A percentile compares a stretch with the other conserved stretches of the same genome.
These are phyloP conservation scores for Asarcornis scutulata DNA, from an alignment of 2,113 vertebrate species.

Conservation along the genomic window DNA sequence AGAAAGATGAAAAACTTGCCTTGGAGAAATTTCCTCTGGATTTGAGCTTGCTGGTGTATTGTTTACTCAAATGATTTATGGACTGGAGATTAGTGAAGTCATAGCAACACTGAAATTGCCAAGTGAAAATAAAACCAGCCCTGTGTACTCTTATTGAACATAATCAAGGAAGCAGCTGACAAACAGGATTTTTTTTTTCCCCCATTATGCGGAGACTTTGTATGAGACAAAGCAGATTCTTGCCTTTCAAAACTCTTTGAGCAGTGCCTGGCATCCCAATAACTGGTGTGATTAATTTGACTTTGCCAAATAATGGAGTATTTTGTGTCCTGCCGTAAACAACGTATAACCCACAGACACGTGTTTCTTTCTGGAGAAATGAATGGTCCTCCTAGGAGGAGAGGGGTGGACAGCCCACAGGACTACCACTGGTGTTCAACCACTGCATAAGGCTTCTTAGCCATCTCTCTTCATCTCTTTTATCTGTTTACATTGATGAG, in stretches of 20 bases:
- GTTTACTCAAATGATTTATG: slow-evolving; percentile 73
- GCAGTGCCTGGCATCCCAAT: background rate
- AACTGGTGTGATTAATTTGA: background rate
- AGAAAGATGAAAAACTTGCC: slow-evolving; percentile 52
- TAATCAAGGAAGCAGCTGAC: slow-evolving; percentile 52
- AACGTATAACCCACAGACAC: background rate
- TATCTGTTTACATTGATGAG: too few species aligned
- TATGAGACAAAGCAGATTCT: slow-evolving; percentile 1
- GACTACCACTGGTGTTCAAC: too few species aligned
- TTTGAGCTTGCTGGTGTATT: slow-evolving; percentile 61
- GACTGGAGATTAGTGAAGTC: slow-evolving; percentile 68
- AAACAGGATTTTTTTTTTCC: background rate
- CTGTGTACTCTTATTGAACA: slow-evolving; percentile 32
- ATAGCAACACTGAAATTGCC: slow-evolving; percentile 65
- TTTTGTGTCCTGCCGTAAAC: background rate
- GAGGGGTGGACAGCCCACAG: background rate
- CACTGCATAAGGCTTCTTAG: too few species aligned
- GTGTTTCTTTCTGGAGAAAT: background rate
- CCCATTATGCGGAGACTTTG: background rate
- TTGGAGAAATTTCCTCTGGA: slow-evolving; percentile 62
- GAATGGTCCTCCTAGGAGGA: background rate
- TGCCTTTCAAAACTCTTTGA: background rate
- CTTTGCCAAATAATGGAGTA: background rate
- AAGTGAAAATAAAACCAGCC: slow-evolving; percentile 61
- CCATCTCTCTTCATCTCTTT: too few species aligned